phyloP scores from a whole-genome alignment of 2,888 invertebrate genomes.

The Cylloceria caligata region DNA sequence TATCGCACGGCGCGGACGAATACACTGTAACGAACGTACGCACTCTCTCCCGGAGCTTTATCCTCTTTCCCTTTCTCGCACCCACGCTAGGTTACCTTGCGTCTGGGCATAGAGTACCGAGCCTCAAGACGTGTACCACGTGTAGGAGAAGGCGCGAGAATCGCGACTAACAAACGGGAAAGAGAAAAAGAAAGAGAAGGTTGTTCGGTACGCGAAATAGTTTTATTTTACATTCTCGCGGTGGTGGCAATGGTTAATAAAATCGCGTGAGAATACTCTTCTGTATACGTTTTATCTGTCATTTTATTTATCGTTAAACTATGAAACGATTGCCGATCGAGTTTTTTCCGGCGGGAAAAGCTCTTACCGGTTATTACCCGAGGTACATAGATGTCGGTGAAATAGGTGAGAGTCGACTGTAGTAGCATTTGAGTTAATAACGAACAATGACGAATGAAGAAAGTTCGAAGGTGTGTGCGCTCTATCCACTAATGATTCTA shows the following conservation, averaged over 20 bases:
- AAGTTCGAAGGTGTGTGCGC: no score
- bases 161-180: neutral
- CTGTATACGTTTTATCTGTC: neutral
- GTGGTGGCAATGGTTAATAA: neutral
- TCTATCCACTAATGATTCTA: no score
- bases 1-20: constrained; percentile 50
- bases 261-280: neutral
- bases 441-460: no score
- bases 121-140: neutral
- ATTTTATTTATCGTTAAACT: neutral
- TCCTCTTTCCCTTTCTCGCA: neutral
- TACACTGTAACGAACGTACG: constrained; percentile 1
- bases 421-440: no score
- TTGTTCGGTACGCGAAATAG: neutral
- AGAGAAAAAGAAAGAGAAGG: neutral
- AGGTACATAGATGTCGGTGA: no score
- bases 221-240: neutral
- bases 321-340: neutral
- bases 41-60: neutral
- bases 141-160: neutral
- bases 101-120: neutral
- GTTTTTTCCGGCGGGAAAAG: neutral
- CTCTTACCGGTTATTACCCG: no score
- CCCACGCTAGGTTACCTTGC: neutral
- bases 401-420: no score